Conservation (phyloP, 2,797 vertebrate species). For the Intellagama lesueurii region DNA sequence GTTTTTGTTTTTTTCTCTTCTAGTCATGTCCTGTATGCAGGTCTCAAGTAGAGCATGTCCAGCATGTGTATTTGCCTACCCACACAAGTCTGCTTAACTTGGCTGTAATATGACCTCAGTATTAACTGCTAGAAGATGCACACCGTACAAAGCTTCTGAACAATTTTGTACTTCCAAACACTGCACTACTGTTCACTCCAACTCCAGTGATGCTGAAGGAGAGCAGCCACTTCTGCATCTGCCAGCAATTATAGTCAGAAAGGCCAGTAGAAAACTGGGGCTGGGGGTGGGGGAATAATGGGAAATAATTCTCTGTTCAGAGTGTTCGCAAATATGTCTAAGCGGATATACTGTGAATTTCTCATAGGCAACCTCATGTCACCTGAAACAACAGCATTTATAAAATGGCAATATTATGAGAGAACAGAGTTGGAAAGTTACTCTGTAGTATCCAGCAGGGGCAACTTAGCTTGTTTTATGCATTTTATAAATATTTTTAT, state of each 20-base stretch:
- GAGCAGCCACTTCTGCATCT: slow-evolving; percentile 56
- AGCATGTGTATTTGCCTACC: slow-evolving; percentile 96
- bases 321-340: slow-evolving; percentile 37
- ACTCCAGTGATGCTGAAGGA: slow-evolving; percentile 69
- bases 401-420: slow-evolving; percentile 58
- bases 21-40: slow-evolving; percentile 95
- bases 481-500: slow-evolving; percentile 63
- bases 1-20: slow-evolving; percentile 35
- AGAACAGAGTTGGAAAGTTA: slow-evolving; percentile 33
- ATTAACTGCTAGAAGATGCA: not conserved
- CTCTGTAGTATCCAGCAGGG: slow-evolving; percentile 26
- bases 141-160: slow-evolving; percentile 40
- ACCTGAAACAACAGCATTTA: slow-evolving; percentile 39
- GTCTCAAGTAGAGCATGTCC: slow-evolving; percentile 91
- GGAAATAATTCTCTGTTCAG: slow-evolving; percentile 5
- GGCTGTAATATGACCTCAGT: slow-evolving; percentile 77
- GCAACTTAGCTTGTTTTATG: slow-evolving; percentile 64
- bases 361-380: slow-evolving; percentile 37
- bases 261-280: slow-evolving; percentile 31
- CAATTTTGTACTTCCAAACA: slow-evolving; percentile 64
- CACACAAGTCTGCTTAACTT: slow-evolving; percentile 96
- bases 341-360: slow-evolving; percentile 56
- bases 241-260: slow-evolving; percentile 57
- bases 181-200: slow-evolving; percentile 80
- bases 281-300: not conserved